Conservation (phyloP, 2,113 vertebrate genomes). For the Ochotona curzoniae region DNA sequence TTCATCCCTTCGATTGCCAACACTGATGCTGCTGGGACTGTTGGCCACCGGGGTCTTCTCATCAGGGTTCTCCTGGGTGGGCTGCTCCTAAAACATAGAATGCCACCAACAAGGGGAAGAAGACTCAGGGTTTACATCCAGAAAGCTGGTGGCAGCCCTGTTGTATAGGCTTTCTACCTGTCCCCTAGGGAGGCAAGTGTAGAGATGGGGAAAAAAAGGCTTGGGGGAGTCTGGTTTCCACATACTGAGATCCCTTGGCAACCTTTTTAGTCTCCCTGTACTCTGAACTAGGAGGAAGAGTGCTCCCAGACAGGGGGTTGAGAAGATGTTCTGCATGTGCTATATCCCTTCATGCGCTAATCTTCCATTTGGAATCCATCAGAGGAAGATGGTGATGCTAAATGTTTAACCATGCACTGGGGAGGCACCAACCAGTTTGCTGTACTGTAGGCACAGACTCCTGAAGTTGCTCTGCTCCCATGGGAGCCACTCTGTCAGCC, state of each 20-base stretch:
- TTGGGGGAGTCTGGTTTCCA: background rate
- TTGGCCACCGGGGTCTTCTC: conserved; percentile 71
- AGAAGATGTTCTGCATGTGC: background rate
- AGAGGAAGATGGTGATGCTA: background rate
- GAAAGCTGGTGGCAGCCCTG: background rate
- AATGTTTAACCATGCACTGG: background rate
- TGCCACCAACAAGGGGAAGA: background rate
- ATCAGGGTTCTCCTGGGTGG: conserved; percentile 78
- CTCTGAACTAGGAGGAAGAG: background rate
- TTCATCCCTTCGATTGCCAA: conserved; percentile 46
- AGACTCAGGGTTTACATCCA: background rate
- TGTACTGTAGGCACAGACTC: background rate
- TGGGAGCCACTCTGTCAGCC: background rate
- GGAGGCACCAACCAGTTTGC: background rate
- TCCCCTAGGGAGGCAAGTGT: background rate
- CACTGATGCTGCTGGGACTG: conserved; percentile 1
- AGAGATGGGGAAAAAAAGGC: background rate
- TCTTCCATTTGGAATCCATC: background rate
- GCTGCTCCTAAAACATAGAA: conserved; percentile 87
- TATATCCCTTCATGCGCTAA: background rate
- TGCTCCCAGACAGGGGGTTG: background rate
- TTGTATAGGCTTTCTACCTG: background rate
- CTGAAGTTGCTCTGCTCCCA: background rate
- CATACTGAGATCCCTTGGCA: background rate
- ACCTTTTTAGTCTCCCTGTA: background rate